Evolutionary conservation across 2,888 invertebrate genomes (phyloP), one percentile per base, ranked within the genome.

Genomic region (Caenorhabditis drosophilae): DNA sequence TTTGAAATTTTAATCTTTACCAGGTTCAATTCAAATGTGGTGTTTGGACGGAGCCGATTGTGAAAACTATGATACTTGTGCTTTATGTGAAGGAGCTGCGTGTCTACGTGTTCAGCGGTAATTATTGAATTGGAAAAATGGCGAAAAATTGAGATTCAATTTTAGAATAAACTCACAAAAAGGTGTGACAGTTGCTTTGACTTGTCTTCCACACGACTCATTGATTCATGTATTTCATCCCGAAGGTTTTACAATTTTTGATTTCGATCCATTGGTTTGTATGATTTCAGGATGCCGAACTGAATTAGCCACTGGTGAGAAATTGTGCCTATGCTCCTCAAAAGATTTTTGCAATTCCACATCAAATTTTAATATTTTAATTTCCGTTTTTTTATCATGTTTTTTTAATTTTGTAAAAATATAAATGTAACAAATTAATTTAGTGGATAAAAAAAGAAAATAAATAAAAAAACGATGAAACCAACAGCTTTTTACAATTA

Each of bases 41-140:
- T 75, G 75, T 56, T 55, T 73, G n/a, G 75, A 75, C 38, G 75
- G 75, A n/a, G 64, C 66, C 4, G 69, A 75, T 31, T 75, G 75
- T 45, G 51, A 58, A 11, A 7, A 41, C 34, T 48, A 53, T 0
- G 45, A 57, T 15, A 60, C 63, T 12, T 75, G 75, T 47, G 54
- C 52, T 7, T 46, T 71, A 2, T 75, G 75, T 40, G 71, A 75
- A 38, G 75, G 75, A 16, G 66, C 71, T 11, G 68, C 70, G 0
- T 75, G 75, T 68, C 50, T 75, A 2, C 35, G 75, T 7, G 63
- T 75, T 23, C 67, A 67, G 20, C 55, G 68, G 75, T 75, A 16
- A 45, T 50, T 1, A 6, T 31, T 48, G 26, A 46, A 46, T 6
- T 36, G 2, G 15, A 15, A 27, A 15, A 6, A 7, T 38, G 6